Base-by-base conservation (phyloP, 1,140 invertebrate species). In the Drosophila sproati region DNA sequence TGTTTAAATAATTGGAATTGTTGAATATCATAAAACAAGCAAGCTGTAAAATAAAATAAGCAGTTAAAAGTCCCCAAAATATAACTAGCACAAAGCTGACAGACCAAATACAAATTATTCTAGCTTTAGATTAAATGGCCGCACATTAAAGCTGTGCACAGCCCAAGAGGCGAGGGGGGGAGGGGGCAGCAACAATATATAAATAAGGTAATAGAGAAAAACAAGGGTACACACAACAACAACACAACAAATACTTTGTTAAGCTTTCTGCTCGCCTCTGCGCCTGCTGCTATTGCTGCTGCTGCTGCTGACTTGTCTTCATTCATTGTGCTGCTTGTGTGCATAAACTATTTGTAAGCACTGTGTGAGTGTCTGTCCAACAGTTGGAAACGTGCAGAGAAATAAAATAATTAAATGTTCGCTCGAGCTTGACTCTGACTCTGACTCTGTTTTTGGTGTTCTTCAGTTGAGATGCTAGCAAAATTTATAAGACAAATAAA, bases 401-500 rank as follows among this genome's bases (percentile, higher is more conserved):
- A 61, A 56, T 74, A 74, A 74, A 74, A 74, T 74, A 74, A 74
- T 74, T 74, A 69, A 61, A 74, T 74, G 72, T 56, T 48, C 47
- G 57, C 35, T 45, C 43, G 2, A 35, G 55, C 20, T 20, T 43
- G 8, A 20, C 20, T 20, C 20, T 20, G 63, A 62, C 32, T 73
- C 34, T 43, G 28, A 35, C 35, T 47, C 54, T 48, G 37, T 50
- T 64, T 63, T 64, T 55, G 10, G 45, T 20, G 1, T 50, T 54
- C 56, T 60, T 54, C 50, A 61, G 43, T 43, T 51, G 64, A 74
- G 64, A 43, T 61, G 50, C 54, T 55, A 54, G 41, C 66, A 69
- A 69, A 74, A 74, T 69, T 68, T 74, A 74, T 74, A 74, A 69
- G 64, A 62, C 66, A 74, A 74, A 74, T 74, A 74, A 74, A 74